Conservation (phyloP, 2,797 vertebrate species). For the Xenops minutus region DNA sequence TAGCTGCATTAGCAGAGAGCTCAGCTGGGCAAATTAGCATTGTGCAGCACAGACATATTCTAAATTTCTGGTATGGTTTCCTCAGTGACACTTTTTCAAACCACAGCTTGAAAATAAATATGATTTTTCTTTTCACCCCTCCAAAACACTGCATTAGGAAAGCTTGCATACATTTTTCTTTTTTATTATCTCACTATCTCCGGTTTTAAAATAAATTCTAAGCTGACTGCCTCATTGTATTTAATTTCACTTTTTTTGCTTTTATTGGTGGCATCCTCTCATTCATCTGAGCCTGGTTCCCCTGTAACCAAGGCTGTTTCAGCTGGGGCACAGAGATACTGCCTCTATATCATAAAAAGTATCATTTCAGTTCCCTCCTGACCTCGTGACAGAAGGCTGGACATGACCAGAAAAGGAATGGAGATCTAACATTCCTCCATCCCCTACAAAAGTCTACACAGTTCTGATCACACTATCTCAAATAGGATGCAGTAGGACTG, state of each 20-base stretch:
- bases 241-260: not conserved
- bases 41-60: not conserved
- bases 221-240: not conserved
- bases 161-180: not conserved
- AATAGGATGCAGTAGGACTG: not conserved
- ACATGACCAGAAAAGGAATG: not conserved
- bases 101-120: constrained; percentile 7
- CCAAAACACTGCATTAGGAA: not conserved
- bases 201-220: constrained; percentile 8
- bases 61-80: constrained; percentile 20
- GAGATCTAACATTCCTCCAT: not conserved
- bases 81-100: constrained; percentile 17
- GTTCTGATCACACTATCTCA: not conserved
- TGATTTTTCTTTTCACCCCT: not conserved
- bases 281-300: not conserved
- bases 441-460: not conserved
- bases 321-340: not conserved
- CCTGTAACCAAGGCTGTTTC: not conserved
- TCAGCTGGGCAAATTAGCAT: constrained; percentile 21
- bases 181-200: not conserved
- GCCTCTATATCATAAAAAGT: not conserved
- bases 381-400: not conserved
- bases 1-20: constrained; percentile 11
- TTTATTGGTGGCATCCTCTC: not conserved
- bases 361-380: not conserved